Base-by-base conservation (phyloP, 2,888 invertebrate species). In the Rhyacophila evoluta region DNA sequence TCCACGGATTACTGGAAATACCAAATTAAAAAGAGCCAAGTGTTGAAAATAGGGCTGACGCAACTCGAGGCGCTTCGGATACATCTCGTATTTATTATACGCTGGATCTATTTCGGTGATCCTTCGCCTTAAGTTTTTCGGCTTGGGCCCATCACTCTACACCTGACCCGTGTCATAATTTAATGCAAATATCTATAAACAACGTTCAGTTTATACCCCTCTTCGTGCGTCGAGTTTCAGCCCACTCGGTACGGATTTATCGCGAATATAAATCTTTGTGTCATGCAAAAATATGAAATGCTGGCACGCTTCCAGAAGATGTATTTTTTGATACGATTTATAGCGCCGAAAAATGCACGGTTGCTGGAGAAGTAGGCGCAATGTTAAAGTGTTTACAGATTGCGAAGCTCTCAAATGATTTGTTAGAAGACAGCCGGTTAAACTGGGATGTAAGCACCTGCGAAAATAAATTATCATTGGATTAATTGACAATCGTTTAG, bases 271-370 rank as follows among this genome's bases (percentile, higher is more conserved):
- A 81, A 82, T 82, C 78, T 73, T 69, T 75, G 82, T 82, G 82
- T 82, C 82, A 82, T 81, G 81, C 81, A 71, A 82, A 80, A 79
- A 74, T 82, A 82, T 81, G 74, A 79, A 81, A 79, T 78, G 81
- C 78, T 82, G 82, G 82, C 81, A 27, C n/a, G 25, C 28, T 19
- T 41, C 82, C 81, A 81, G 74, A 15, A 36, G 72, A 68, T 78
- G 76, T 81, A 77, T 81, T 81, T 81, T 81, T 79, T 77, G 79
- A 75, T 81, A 74, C 79, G 41, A 79, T 81, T 80, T 77, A 75
- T 55, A 39, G 36, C 29, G 78, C 77, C 76, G 81, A 82, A 82
- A 81, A 82, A 82, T 82, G 81, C 78, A 81, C 72, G 81, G 74
- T 55, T 77, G 70, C 73, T 77, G 67, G 76, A 67, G 75, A 79